These are phyloP conservation scores for Octodon degus DNA, from an alignment of 2,113 vertebrate species.

Conservation along the genomic window DNA sequence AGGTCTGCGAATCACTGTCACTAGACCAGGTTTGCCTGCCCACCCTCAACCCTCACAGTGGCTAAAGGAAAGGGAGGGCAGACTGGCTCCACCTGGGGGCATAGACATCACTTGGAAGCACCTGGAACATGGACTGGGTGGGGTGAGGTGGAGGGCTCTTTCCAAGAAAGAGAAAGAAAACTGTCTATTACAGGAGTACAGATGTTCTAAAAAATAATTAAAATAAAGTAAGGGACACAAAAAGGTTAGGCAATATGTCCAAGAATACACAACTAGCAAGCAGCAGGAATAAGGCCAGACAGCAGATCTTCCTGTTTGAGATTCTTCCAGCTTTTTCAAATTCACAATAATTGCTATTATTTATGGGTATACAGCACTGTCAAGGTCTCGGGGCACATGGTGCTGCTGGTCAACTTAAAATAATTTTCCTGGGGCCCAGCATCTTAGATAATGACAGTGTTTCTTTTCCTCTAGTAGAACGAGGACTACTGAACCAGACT, in stretches of 20 bases:
- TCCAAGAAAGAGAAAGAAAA: neutral
- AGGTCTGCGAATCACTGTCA: neutral
- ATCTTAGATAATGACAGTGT: neutral
- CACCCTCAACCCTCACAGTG: neutral
- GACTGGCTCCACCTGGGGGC: too few relatives aligned
- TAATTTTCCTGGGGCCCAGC: conserved; percentile 36
- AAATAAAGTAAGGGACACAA: neutral
- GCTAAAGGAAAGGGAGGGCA: neutral
- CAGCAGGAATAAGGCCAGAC: neutral
- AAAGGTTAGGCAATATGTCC: neutral
- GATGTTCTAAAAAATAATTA: conserved; percentile 1
- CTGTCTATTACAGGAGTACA: neutral
- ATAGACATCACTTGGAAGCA: neutral
- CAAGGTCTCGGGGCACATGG: neutral
- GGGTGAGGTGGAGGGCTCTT: neutral
- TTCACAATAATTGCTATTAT: neutral
- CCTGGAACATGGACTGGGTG: neutral
- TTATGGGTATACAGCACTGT: neutral
- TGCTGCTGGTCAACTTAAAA: neutral
- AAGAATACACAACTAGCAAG: neutral
- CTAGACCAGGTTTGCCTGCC: neutral
- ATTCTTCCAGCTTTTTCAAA: neutral
- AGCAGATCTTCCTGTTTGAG: neutral
- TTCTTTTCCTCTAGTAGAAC: neutral
- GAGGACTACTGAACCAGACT: neutral